phyloP scores from a whole-genome alignment of 1,140 invertebrate species.

The Drosophila ohnishii region DNA sequence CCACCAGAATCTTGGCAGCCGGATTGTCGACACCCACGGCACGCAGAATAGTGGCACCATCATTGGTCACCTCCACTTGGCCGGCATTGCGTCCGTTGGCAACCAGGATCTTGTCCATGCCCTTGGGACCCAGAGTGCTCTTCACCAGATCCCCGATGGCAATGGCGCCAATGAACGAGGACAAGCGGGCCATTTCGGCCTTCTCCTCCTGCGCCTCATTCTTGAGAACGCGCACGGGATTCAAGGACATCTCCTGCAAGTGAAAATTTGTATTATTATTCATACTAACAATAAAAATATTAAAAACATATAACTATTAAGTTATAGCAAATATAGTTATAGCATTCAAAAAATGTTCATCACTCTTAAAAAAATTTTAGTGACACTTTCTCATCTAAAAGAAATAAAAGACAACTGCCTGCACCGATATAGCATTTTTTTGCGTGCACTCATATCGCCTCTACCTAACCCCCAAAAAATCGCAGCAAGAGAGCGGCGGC shows the following conservation, averaged over 20 bases:
- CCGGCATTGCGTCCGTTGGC: slow-evolving; percentile 91
- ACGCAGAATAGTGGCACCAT: slow-evolving; percentile 99
- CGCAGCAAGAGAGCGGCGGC: slow-evolving; percentile 20
- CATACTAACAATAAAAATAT: not conserved
- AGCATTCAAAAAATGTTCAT: not conserved
- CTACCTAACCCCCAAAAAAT: slow-evolving; percentile 52
- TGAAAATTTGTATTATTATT: not conserved
- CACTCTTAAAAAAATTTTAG: not conserved
- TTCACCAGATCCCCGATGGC: slow-evolving; percentile 99
- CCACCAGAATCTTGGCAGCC: slow-evolving; percentile 98
- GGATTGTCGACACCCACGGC: slow-evolving; percentile 99
- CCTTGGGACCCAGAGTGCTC: slow-evolving; percentile 98
- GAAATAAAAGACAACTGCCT: not conserved
- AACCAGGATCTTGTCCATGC: slow-evolving; percentile 99
- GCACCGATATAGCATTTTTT: slow-evolving; percentile 7
- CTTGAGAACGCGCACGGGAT: slow-evolving; percentile 97
- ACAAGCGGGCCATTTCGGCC: slow-evolving; percentile 96
- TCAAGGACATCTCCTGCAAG: slow-evolving; percentile 90
- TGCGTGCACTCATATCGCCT: slow-evolving; percentile 27
- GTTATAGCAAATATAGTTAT: too few species aligned
- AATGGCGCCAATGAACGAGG: slow-evolving; percentile 98
- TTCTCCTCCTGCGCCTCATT: slow-evolving; percentile 98
- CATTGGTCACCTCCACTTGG: slow-evolving; percentile 97
- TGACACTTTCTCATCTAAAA: slow-evolving; percentile 4
- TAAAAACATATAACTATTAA: not conserved